These are phyloP conservation scores for Epistrophe eligans DNA, from an alignment of 2,888 invertebrate genomes.

Conservation along the genomic window DNA sequence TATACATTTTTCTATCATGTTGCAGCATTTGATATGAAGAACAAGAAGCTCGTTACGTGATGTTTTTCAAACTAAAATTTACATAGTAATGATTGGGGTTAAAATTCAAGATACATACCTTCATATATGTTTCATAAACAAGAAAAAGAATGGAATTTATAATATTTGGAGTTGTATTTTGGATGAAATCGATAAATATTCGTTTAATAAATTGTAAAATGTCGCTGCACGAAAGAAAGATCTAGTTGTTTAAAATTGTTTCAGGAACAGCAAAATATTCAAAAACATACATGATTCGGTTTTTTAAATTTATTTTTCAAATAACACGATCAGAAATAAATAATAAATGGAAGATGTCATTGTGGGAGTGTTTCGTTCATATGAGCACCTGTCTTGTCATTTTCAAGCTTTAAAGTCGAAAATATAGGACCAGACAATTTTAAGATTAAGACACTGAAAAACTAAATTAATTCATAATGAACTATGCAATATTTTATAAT, in stretches of 20 bases:
- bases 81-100: conserved; percentile 38
- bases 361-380: neutral
- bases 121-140: conserved; percentile 14
- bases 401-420: neutral
- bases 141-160: conserved; percentile 16
- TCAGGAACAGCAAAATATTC: neutral
- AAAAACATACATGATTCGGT: neutral
- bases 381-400: neutral
- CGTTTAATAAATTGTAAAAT: conserved; percentile 23
- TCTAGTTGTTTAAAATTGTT: conserved; percentile 5
- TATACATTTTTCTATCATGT: conserved; percentile 61
- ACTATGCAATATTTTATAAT: too few species aligned
- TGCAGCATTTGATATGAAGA: conserved; percentile 17
- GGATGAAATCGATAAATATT: conserved; percentile 3
- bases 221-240: conserved; percentile 23
- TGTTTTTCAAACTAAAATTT: conserved; percentile 31
- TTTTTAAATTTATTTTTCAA: neutral
- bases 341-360: neutral
- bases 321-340: neutral
- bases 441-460: too few species aligned
- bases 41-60: conserved; percentile 40
- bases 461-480: too few species aligned
- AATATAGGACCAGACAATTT: too few species aligned
- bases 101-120: neutral
- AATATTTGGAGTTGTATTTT: conserved; percentile 4